phyloP scores from a whole-genome alignment of 2,113 vertebrate genomes.

The Hucho hucho region DNA sequence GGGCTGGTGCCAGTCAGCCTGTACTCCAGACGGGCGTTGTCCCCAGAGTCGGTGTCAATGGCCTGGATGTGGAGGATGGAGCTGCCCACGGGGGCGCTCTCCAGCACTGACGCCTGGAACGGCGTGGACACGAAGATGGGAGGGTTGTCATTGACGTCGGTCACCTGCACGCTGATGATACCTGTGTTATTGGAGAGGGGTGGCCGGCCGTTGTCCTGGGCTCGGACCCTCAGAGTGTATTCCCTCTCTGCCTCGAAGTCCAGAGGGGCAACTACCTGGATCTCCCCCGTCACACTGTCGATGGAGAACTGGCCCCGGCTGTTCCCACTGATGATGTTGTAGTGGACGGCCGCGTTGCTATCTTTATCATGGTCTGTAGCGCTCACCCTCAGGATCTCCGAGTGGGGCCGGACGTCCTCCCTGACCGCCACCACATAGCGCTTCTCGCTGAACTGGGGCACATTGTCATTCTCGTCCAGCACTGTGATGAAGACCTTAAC shows the following conservation, averaged over 20 bases:
- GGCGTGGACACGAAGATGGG: constrained; percentile 98
- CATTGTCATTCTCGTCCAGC: constrained; percentile 97
- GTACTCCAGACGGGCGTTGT: constrained; percentile 93
- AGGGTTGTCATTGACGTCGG: constrained; percentile 94
- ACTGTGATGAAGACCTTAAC: constrained; percentile 93
- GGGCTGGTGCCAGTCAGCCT: constrained; percentile 83
- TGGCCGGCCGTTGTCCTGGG: constrained; percentile 92
- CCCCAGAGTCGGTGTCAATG: constrained; percentile 89
- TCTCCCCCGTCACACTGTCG: constrained; percentile 92
- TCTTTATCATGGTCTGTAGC: constrained; percentile 93
- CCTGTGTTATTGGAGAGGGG: constrained; percentile 96
- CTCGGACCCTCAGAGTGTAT: constrained; percentile 89
- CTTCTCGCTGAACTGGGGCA: constrained; percentile 96
- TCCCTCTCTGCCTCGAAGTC: constrained; percentile 95
- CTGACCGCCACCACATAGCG: constrained; percentile 93
- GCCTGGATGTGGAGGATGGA: constrained; percentile 98
- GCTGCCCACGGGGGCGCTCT: constrained; percentile 91
- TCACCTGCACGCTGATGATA: constrained; percentile 92
- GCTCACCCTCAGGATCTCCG: constrained; percentile 87
- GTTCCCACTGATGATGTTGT: constrained; percentile 97
- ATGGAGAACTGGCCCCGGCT: constrained; percentile 95
- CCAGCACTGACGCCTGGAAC: constrained; percentile 92
- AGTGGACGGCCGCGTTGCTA: constrained; percentile 90
- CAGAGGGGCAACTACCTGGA: constrained; percentile 90
- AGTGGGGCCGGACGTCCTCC: constrained; percentile 90